Evolutionary conservation across 1,140 invertebrate genomes (phyloP).

Genomic region (Holotrichia oblita): DNA sequence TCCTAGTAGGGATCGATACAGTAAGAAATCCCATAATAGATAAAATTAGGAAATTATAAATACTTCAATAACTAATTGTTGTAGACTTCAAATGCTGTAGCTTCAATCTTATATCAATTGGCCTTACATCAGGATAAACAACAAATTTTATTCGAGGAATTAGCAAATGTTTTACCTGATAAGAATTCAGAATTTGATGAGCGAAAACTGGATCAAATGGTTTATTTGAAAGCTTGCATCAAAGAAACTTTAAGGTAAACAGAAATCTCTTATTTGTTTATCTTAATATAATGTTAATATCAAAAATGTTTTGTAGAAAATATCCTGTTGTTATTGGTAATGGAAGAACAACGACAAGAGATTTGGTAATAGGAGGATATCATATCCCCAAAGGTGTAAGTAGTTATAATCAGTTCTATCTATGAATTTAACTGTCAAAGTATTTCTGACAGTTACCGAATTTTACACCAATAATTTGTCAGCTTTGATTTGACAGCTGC

Average conservation of each 20-base stretch:
- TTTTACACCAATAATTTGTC: no score
- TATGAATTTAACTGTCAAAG: no score
- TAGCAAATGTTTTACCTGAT: slow-evolving; percentile 72
- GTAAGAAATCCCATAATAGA: slow-evolving; percentile 62
- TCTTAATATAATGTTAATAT: slow-evolving; percentile 2
- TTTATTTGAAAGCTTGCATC: slow-evolving; percentile 89
- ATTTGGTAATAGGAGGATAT: slow-evolving; percentile 86
- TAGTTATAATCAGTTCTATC: no score
- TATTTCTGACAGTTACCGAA: no score
- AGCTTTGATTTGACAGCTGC: no score
- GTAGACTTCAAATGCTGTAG: slow-evolving; percentile 88
- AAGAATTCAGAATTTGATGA: slow-evolving; percentile 70
- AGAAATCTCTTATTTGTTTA: background rate
- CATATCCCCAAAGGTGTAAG: slow-evolving; percentile 88
- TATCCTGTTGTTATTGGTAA: slow-evolving; percentile 93
- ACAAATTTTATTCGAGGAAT: slow-evolving; percentile 82
- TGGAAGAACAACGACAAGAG: slow-evolving; percentile 81
- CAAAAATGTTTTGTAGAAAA: slow-evolving; percentile 64
- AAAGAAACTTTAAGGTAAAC: slow-evolving; percentile 88
- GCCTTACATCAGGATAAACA: slow-evolving; percentile 81
- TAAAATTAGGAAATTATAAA: no score
- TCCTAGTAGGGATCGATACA: slow-evolving; percentile 91
- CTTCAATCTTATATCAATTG: slow-evolving; percentile 86
- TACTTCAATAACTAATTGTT: slow-evolving; percentile 40
- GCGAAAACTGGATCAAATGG: slow-evolving; percentile 77